Evolutionary conservation across 2,113 vertebrate species (phyloP).

Genomic region (Bombycilla garrulus): DNA sequence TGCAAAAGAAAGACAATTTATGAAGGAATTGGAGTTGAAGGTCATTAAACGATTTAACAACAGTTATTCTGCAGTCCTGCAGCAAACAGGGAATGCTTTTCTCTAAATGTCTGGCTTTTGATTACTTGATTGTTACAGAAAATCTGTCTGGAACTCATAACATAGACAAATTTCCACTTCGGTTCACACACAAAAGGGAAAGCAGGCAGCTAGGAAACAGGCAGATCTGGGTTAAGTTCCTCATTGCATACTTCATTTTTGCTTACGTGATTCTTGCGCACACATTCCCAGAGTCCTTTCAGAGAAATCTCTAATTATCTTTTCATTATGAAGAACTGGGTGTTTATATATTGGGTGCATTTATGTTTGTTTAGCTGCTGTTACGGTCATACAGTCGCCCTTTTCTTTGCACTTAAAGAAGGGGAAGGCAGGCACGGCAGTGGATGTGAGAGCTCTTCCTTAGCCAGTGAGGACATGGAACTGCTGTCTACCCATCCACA

Average conservation of each 20-base stretch:
- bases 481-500: background rate
- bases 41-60: background rate
- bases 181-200: background rate
- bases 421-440: background rate
- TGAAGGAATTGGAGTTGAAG: background rate
- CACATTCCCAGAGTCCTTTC: slow-evolving; percentile 1
- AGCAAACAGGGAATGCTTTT: background rate
- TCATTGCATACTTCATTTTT: background rate
- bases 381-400: background rate
- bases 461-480: background rate
- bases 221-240: slow-evolving; percentile 25
- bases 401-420: slow-evolving; percentile 31
- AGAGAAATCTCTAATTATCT: slow-evolving; percentile 50
- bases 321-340: background rate
- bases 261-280: slow-evolving; percentile 27
- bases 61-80: background rate
- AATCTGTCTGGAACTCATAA: background rate
- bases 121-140: background rate
- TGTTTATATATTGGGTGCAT: background rate
- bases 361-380: slow-evolving; percentile 25
- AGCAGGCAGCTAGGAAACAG: background rate
- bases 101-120: background rate
- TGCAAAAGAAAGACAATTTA: background rate
- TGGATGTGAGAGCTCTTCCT: background rate
- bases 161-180: background rate